Evolutionary conservation across 2,888 invertebrate genomes (phyloP).

Genomic region (Desoria tigrina): DNA sequence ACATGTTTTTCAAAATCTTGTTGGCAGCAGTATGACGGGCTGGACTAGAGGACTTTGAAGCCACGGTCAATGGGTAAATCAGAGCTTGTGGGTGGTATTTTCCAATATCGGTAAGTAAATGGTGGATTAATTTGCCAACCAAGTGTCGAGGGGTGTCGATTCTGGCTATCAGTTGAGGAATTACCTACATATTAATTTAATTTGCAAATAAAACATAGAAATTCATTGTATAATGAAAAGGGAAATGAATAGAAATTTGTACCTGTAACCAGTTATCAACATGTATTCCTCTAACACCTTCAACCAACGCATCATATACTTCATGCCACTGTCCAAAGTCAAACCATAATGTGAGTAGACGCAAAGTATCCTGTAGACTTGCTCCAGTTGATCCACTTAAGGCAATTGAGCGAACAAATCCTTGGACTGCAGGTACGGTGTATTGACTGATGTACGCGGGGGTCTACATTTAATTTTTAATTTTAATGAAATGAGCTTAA

Average conservation of each 20-base stretch:
- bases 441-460: conserved; percentile 70
- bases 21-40: conserved; percentile 87
- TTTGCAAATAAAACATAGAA: conserved; percentile 15
- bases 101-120: conserved; percentile 92
- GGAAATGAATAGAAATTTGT: conserved; percentile 15
- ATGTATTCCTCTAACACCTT: conserved; percentile 88
- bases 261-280: conserved; percentile 97
- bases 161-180: conserved; percentile 96
- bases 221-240: conserved; percentile 2
- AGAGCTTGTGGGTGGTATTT: conserved; percentile 97
- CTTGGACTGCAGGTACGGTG: conserved; percentile 90
- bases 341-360: conserved; percentile 95
- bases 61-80: conserved; percentile 96
- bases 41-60: conserved; percentile 87
- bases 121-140: conserved; percentile 87
- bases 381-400: conserved; percentile 68
- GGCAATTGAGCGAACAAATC: conserved; percentile 93
- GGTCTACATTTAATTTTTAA: conserved; percentile 38
- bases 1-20: conserved; percentile 91
- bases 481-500: conserved; percentile 8
- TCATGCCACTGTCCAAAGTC: conserved; percentile 93
- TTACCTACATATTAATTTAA: conserved; percentile 67
- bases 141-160: conserved; percentile 89
- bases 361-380: conserved; percentile 91
- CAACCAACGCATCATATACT: conserved; percentile 89